Evolutionary conservation across 1,140 invertebrate genomes (phyloP), one percentile per base, ranked within the genome.

Genomic region (Holotrichia oblita): DNA sequence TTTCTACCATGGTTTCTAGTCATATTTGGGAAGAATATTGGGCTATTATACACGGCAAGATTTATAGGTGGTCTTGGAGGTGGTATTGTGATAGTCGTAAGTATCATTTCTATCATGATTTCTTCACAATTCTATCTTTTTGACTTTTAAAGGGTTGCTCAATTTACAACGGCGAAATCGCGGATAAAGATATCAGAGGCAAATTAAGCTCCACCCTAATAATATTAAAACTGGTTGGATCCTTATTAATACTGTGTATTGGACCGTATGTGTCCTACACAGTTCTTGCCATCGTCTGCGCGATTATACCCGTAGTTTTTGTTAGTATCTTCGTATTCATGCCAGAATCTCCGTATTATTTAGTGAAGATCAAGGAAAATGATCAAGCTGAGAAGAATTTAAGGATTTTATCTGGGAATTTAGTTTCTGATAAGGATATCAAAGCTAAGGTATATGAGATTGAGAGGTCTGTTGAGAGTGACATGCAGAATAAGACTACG

Each of bases 401-500:
- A 3, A 24, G 0, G 22, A 44, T 10, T 4, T 40, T 75, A n/a
- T 42, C 73, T 2, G 40, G 40, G 9, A 72, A 72, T 9, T 10
- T 12, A 6, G 64, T 72, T 2, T 2, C 6, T 10, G 64, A 72
- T 12, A 72, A 72, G 22, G 17, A 22, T 24, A 6, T 72, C 4
- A 14, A 72, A 40, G 24, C 34, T 1, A 9, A 22, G 0, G 6
- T 72, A 4, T 14, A 0, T 6, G 24, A 72, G 12, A 72, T 72
- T 14, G 64, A 72, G 22, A 6, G n/a, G 2, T 12, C 20, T 1
- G 12, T 72, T 22, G 22, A 75, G 12, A 7, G 22, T 3, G 78
- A 81, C 42, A 48, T 79, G 41, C 42, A 77, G 22, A 79, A 77
- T 77, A 81, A 81, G 48, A 72, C 69, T 24, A 69, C 73, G 3